A percentile compares a stretch with the other conserved stretches of the same genome.
Conservation (phyloP, 2,797 vertebrate genomes). For the Acanthiza pusilla region DNA sequence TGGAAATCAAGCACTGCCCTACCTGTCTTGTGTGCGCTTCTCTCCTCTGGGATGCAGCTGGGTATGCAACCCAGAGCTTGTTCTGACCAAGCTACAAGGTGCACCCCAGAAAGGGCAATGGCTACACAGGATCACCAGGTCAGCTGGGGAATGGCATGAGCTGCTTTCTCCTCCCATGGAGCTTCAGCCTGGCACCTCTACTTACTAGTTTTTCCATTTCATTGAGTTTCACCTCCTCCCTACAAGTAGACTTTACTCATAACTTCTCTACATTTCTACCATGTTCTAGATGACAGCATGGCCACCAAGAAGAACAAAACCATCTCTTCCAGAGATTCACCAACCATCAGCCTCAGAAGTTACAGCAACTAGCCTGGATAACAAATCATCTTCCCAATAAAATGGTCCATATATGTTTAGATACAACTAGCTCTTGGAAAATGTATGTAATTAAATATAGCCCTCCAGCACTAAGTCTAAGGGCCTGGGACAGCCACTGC, state of each 20-base stretch:
- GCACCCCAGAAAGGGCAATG: neutral
- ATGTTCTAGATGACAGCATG: neutral
- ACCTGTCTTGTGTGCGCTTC: neutral
- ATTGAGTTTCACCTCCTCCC: neutral
- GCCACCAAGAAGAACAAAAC: neutral
- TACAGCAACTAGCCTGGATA: neutral
- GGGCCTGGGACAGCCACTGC: neutral
- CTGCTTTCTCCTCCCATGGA: neutral
- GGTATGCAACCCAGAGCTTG: neutral
- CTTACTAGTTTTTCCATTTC: neutral
- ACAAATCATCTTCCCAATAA: accelerated
- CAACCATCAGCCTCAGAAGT: neutral
- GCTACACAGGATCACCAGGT: neutral
- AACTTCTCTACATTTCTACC: neutral
- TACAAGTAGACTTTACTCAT: neutral
- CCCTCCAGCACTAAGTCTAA: neutral
- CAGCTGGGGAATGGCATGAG: neutral
- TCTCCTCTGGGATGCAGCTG: neutral
- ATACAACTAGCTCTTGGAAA: neutral
- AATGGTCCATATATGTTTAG: neutral
- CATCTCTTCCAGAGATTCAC: neutral
- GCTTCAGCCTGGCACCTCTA: neutral
- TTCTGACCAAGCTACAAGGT: neutral
- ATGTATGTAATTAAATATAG: neutral
- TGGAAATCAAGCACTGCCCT: neutral